Conservation (phyloP, 2,888 invertebrate genomes). For the Cartodere bifasciata region DNA sequence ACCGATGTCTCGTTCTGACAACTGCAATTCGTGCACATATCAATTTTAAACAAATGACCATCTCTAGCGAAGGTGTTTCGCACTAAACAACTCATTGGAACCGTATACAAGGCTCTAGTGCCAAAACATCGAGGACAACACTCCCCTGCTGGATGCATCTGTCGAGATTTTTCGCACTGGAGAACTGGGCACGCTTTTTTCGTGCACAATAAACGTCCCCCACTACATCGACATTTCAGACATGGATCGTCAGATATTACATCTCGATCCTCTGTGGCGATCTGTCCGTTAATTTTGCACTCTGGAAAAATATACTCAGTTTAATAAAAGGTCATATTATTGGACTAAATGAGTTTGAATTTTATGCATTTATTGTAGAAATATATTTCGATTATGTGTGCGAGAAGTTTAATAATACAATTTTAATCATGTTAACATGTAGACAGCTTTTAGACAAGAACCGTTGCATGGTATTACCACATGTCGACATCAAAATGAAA, state of each 20-base stretch:
- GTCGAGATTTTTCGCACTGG: constrained; percentile 61
- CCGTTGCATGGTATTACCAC: too few relatives aligned
- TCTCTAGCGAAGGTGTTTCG: constrained; percentile 22
- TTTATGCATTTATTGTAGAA: too few relatives aligned
- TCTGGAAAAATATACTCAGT: constrained; percentile 23
- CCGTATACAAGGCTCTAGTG: constrained; percentile 37
- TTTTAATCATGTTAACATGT: too few relatives aligned
- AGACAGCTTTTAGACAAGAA: too few relatives aligned
- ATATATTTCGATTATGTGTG: too few relatives aligned
- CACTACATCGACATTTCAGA: constrained; percentile 67
- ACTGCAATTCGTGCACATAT: constrained; percentile 74
- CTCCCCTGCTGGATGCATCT: constrained; percentile 59
- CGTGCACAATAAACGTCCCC: constrained; percentile 56
- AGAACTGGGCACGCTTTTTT: constrained; percentile 83
- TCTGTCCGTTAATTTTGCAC: constrained; percentile 62
- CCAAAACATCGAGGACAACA: constrained; percentile 53
- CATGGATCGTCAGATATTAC: constrained; percentile 80
- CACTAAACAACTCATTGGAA: constrained; percentile 39
- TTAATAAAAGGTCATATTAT: too few relatives aligned
- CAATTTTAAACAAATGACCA: constrained; percentile 28
- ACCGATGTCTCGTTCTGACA: constrained; percentile 70
- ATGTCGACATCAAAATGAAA: too few relatives aligned
- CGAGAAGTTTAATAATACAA: too few relatives aligned
- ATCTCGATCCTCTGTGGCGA: constrained; percentile 59
- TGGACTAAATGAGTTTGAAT: too few relatives aligned